Conservation (phyloP, 2,113 vertebrate genomes). For the Pelvicachromis taeniatus region DNA sequence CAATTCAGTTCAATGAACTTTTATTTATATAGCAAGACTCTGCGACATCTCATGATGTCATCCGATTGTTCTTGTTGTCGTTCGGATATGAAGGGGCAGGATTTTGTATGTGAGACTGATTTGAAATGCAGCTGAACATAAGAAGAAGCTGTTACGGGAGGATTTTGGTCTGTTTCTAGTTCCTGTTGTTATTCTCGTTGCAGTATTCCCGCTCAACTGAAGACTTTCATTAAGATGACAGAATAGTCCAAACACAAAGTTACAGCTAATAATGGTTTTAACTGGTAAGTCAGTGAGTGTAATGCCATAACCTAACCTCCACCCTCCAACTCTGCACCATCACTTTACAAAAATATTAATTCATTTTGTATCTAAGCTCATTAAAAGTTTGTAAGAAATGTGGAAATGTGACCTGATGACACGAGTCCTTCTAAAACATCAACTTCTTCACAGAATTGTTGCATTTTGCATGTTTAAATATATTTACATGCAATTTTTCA, state of each 20-base stretch:
- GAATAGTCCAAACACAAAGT: accelerated
- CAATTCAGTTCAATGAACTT: too few species aligned
- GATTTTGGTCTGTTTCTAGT: not conserved
- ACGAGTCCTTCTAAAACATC: not conserved
- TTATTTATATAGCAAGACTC: too few species aligned
- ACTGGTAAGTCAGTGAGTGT: not conserved
- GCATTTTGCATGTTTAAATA: not conserved
- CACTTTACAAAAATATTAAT: not conserved
- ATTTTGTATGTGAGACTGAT: not conserved
- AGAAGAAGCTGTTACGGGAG: not conserved
- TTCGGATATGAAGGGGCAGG: not conserved
- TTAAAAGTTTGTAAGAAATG: not conserved
- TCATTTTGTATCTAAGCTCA: not conserved
- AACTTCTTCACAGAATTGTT: not conserved
- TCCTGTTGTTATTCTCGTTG: not conserved
- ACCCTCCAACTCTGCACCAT: not conserved
- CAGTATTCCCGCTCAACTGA: not conserved
- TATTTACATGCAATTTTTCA: not conserved
- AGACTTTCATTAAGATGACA: not conserved
- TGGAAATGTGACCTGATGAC: not conserved
- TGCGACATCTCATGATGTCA: too few species aligned
- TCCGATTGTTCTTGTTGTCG: not conserved
- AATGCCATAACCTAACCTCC: not conserved
- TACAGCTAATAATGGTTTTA: not conserved
- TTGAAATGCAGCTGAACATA: not conserved